phyloP scores from a whole-genome alignment of 2,797 vertebrate genomes.

The Sebastolobus altivelis region DNA sequence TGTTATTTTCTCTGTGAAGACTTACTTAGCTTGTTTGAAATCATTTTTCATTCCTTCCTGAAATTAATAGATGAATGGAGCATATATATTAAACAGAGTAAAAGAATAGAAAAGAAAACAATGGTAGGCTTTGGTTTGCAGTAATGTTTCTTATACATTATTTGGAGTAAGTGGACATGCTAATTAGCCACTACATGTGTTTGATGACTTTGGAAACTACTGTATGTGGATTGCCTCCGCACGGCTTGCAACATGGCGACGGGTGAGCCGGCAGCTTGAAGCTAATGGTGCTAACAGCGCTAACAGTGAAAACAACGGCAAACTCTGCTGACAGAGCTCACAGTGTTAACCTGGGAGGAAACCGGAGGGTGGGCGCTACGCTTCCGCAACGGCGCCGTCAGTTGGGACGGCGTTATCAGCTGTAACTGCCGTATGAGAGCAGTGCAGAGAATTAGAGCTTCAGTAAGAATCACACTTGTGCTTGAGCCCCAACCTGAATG shows the following conservation, averaged over 20 bases:
- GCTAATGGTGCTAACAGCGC: too few species aligned
- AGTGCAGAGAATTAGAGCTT: background rate
- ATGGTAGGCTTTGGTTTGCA: background rate
- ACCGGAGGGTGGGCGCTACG: background rate
- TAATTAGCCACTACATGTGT: background rate
- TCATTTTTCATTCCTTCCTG: background rate
- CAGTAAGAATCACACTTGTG: background rate
- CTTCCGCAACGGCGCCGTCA: background rate
- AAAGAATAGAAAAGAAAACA: background rate
- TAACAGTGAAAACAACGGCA: too few species aligned
- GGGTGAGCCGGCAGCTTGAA: too few species aligned
- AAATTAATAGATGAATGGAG: background rate
- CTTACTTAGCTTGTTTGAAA: background rate
- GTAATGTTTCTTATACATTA: background rate
- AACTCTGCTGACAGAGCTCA: background rate
- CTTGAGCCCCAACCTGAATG: conserved; percentile 84
- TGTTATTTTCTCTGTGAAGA: background rate
- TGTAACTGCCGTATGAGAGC: background rate
- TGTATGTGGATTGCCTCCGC: background rate
- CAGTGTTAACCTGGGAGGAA: background rate
- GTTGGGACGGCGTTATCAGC: background rate
- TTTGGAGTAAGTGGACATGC: background rate
- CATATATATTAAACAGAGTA: background rate
- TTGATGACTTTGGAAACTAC: background rate
- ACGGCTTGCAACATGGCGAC: too few species aligned